Conservation (phyloP, 2,888 invertebrate genomes). For the Lathronympha strigana region DNA sequence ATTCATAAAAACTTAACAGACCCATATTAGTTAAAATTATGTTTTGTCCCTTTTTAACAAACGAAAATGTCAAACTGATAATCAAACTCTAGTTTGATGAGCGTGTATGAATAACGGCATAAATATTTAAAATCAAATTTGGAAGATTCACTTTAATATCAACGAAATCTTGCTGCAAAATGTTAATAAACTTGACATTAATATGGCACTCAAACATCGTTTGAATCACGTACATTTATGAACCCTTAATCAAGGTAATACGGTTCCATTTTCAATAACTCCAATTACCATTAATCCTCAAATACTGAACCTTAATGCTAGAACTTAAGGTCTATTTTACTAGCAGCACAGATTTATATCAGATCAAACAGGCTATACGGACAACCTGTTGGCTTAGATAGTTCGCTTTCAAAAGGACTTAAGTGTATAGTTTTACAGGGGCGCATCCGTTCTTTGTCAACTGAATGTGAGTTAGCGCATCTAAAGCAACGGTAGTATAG, state of each 20-base stretch:
- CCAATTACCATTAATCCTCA: background rate
- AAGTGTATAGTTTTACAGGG: background rate
- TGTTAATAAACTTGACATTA: background rate
- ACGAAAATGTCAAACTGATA: too few relatives aligned
- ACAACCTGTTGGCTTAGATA: conserved; percentile 30
- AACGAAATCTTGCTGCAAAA: background rate
- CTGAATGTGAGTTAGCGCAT: conserved; percentile 1
- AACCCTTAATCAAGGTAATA: background rate
- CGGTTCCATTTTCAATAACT: background rate
- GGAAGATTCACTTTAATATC: background rate
- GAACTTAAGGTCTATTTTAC: background rate
- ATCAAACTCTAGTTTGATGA: too few relatives aligned
- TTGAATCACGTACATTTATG: background rate
- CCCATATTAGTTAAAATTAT: too few relatives aligned
- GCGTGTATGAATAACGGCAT: too few relatives aligned
- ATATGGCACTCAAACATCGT: background rate
- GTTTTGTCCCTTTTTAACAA: too few relatives aligned
- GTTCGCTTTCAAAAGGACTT: background rate
- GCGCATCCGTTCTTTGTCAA: background rate
- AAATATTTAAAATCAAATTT: too few relatives aligned
- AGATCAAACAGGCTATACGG: conserved; percentile 22
- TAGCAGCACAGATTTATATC: conserved; percentile 17
- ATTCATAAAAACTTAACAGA: too few relatives aligned
- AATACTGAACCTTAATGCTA: conserved; percentile 1
- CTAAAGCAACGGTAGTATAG: conserved; percentile 22